phyloP scores from a whole-genome alignment of 2,113 vertebrate genomes.

The Amphiprion ocellaris region DNA sequence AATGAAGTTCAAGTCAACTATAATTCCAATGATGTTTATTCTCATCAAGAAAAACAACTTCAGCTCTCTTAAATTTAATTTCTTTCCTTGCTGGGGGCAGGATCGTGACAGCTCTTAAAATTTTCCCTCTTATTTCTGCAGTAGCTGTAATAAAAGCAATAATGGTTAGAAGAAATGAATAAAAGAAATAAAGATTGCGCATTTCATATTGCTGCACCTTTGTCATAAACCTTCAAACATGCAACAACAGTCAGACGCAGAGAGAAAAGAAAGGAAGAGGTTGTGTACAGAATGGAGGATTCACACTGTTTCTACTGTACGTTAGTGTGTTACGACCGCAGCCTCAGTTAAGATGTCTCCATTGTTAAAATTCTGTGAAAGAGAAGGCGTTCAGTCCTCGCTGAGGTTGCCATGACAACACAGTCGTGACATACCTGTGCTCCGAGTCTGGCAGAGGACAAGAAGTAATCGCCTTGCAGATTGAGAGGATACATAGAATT shows the following conservation, averaged over 20 bases:
- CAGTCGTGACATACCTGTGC: constrained; percentile 56
- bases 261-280: background rate
- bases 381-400: constrained; percentile 21
- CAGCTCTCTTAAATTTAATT: constrained; percentile 9
- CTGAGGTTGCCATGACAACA: constrained; percentile 70
- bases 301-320: background rate
- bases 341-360: constrained; percentile 11
- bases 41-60: constrained; percentile 13
- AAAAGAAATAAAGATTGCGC: constrained; percentile 13
- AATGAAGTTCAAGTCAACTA: constrained; percentile 20
- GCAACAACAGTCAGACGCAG: background rate
- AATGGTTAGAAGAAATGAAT: constrained; percentile 1
- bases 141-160: background rate
- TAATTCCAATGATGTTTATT: constrained; percentile 12
- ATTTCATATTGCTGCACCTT: constrained; percentile 4
- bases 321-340: constrained; percentile 9
- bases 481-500: background rate
- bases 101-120: background rate
- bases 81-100: constrained; percentile 2
- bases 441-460: constrained; percentile 21
- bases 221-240: constrained; percentile 34
- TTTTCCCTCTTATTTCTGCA: background rate
- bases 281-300: background rate
- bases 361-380: constrained; percentile 52
- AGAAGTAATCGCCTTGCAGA: constrained; percentile 11